Evolutionary conservation across 2,113 vertebrate genomes (phyloP).

Genomic region (Psettodes erumei): DNA sequence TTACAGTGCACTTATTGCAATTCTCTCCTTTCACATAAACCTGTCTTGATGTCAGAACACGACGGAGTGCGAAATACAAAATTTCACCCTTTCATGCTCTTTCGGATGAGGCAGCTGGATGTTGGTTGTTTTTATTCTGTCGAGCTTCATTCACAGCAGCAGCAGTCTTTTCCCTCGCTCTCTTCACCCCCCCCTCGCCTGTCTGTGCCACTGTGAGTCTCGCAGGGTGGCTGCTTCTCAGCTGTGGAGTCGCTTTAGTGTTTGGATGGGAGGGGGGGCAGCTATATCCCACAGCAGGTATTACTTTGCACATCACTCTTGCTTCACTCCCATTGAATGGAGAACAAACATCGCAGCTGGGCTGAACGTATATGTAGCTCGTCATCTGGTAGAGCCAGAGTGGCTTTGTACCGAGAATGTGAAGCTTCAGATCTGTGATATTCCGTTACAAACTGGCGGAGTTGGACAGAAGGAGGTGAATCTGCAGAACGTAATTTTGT

Average conservation of each 20-base stretch:
- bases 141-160: conserved; percentile 27
- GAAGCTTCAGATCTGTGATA: conserved; percentile 6
- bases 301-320: conserved; percentile 54
- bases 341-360: conserved; percentile 47
- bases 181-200: background rate
- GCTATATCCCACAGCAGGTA: conserved; percentile 37
- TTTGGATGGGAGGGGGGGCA: conserved; percentile 26
- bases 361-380: conserved; percentile 1
- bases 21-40: conserved; percentile 49
- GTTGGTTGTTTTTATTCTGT: conserved; percentile 44
- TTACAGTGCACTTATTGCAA: conserved; percentile 36
- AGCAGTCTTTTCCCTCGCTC: background rate
- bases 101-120: conserved; percentile 44
- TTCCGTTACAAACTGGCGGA: background rate
- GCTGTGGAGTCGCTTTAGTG: conserved; percentile 42
- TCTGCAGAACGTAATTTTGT: background rate
- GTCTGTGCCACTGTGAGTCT: conserved; percentile 28
- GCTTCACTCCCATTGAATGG: conserved; percentile 39
- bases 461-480: background rate
- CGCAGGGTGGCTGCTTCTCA: conserved; percentile 39
- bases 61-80: conserved; percentile 42
- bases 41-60: conserved; percentile 56
- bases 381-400: conserved; percentile 15
- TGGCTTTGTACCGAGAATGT: conserved; percentile 4
- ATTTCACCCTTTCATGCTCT: conserved; percentile 28